Evolutionary conservation across 2,888 invertebrate genomes (phyloP).

Genomic region (Choristoneura rosaceana): DNA sequence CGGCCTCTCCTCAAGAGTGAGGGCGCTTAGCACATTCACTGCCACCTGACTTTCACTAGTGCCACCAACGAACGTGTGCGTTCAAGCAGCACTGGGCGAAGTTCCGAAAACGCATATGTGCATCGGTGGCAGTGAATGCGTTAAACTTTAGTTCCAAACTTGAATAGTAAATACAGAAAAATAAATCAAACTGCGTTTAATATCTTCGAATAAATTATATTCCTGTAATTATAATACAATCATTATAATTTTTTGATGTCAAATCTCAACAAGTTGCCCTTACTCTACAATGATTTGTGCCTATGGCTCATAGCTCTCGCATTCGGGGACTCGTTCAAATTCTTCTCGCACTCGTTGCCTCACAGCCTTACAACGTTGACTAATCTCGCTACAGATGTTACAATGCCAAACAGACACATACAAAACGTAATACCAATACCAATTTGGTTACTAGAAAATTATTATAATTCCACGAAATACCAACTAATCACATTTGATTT

Average conservation of each 20-base stretch:
- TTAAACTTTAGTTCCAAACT: too few species aligned
- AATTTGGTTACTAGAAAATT: constrained; percentile 37
- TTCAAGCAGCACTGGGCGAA: too few species aligned
- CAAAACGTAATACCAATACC: constrained; percentile 33
- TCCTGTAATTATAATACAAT: constrained; percentile 76
- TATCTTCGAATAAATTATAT: constrained; percentile 81
- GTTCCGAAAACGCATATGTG: too few species aligned
- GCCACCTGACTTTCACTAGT: too few species aligned
- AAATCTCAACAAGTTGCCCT: constrained; percentile 76
- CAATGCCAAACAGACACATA: constrained; percentile 31
- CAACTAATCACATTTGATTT: constrained; percentile 45
- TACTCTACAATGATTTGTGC: constrained; percentile 75
- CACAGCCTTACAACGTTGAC: constrained; percentile 57
- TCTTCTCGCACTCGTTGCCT: constrained; percentile 58
- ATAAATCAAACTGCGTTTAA: constrained; percentile 42
- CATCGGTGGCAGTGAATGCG: too few species aligned
- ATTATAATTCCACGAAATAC: constrained; percentile 33
- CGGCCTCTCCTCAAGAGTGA: too few species aligned
- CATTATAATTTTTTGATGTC: constrained; percentile 76
- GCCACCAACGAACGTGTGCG: too few species aligned
- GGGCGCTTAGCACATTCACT: too few species aligned
- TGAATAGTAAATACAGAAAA: constrained; percentile 12
- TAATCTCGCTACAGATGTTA: constrained; percentile 40
- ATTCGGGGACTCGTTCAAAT: constrained; percentile 54
- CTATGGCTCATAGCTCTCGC: constrained; percentile 58